Evolutionary conservation across 2,888 invertebrate genomes (phyloP).

Genomic region (Deilephila elpenor): DNA sequence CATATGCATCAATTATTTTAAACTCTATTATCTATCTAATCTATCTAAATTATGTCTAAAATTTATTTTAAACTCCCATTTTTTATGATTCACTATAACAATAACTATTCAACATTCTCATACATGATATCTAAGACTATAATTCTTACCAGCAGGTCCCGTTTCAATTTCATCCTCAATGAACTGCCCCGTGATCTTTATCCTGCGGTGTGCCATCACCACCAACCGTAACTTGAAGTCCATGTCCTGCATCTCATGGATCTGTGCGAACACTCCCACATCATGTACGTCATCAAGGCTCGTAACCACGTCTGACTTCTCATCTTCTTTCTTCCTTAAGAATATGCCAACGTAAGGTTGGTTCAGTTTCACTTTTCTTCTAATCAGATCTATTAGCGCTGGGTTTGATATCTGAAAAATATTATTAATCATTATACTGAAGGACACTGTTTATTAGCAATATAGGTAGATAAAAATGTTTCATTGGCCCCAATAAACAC

Average conservation of each 20-base stretch:
- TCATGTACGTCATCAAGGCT: slow-evolving; percentile 93
- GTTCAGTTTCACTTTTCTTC: slow-evolving; percentile 96
- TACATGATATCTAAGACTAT: background rate
- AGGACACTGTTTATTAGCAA: too few species aligned
- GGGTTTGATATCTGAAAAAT: slow-evolving; percentile 91
- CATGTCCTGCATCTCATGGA: slow-evolving; percentile 98
- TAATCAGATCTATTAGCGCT: slow-evolving; percentile 93
- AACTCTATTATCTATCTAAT: too few species aligned
- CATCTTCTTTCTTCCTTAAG: slow-evolving; percentile 95
- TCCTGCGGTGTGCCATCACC: slow-evolving; percentile 96
- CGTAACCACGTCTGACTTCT: slow-evolving; percentile 93
- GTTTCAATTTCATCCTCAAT: slow-evolving; percentile 88
- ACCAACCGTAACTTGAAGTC: slow-evolving; percentile 95
- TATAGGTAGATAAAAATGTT: too few species aligned
- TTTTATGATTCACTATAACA: too few species aligned
- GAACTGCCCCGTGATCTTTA: slow-evolving; percentile 91
- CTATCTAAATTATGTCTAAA: too few species aligned
- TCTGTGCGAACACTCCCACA: slow-evolving; percentile 98
- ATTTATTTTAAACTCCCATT: too few species aligned
- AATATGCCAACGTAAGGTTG: slow-evolving; percentile 99
- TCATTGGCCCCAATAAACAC: too few species aligned
- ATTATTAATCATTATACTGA: background rate
- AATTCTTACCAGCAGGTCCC: slow-evolving; percentile 77
- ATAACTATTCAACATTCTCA: too few species aligned
- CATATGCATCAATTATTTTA: too few species aligned